Percentiles rank a stretch among this genome's conserved stretches.
These are phyloP conservation scores for Parazoanthus atlanticus DNA, from an alignment of 92 coral and sea anemone species.

Conservation along the genomic window DNA sequence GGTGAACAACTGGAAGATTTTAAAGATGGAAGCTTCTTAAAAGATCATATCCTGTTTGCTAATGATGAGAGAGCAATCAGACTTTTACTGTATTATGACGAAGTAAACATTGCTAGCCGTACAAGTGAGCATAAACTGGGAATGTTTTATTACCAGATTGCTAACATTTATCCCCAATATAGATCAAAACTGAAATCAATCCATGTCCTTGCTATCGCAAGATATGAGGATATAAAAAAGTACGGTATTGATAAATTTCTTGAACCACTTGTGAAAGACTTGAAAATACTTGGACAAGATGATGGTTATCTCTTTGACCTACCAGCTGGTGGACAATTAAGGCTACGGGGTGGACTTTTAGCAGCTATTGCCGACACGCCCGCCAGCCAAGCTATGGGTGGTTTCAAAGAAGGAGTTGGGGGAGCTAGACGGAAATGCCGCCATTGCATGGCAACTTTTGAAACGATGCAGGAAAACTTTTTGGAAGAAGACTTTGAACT, in stretches of 20 bases:
- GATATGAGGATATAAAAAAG: constrained; percentile 15
- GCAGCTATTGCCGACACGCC: constrained; percentile 62
- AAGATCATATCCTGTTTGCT: constrained; percentile 46
- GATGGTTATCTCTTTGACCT: constrained; percentile 19
- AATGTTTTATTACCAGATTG: constrained; percentile 59
- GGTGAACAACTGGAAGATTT: constrained; percentile 47
- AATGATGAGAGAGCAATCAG: constrained; percentile 46
- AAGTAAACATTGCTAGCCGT: constrained; percentile 42
- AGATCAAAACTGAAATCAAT: constrained; percentile 53
- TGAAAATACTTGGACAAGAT: constrained; percentile 46
- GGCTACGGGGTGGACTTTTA: constrained; percentile 53
- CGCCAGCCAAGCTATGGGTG: constrained; percentile 48
- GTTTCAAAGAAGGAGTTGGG: constrained; percentile 50
- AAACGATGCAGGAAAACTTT: constrained; percentile 36
- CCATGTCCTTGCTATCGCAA: constrained; percentile 38
- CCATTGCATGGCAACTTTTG: constrained; percentile 48
- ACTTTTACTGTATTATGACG: constrained; percentile 54
- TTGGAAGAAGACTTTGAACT: constrained; percentile 40
- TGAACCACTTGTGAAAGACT: constrained; percentile 48
- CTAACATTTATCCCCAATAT: constrained; percentile 24
- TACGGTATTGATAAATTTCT: constrained; percentile 44
- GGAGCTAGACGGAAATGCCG: constrained; percentile 45
- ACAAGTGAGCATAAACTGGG: constrained; percentile 49
- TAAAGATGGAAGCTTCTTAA: constrained; percentile 53
- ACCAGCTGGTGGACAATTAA: constrained; percentile 28